Base-by-base conservation (phyloP, 2,888 invertebrate species). In the Leptinotarsa tumamoca region DNA sequence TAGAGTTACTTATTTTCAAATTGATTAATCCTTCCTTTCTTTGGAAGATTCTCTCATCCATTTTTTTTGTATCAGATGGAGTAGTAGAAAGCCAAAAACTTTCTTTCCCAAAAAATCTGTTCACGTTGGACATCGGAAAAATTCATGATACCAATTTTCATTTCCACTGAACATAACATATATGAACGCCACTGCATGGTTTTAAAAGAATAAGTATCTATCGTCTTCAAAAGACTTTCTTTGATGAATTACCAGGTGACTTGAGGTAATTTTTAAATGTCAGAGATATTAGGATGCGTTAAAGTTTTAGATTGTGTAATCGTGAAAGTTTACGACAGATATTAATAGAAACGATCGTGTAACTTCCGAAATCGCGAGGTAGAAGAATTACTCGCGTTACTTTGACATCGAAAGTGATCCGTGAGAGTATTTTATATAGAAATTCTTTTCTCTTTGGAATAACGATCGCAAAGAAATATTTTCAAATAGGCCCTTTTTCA, bases 351-450 rank as follows among this genome's bases (percentile, higher is more conserved):
- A 13, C 58, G 58, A 21, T 58, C 3, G 2, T 63, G 4, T n/a
- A 43, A 63, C 63, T 43, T 17, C 63, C 33, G n/a, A 33, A 63
- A 18, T 63, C 63, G 18, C 17, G 43, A 33, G 63, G 33, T 63
- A 33, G 33, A 63, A 33, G 63, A 63, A 63, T 43, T 63, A 63
- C 18, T 27, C 13, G 3, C 7, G n/a, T 33, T 15, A 10, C n/a
- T 43, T 33, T 43, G 7, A 13, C 33, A 15, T 33, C n/a, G 10
- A n/a, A 10, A 4, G 43, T 21, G 58, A 58, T 13, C 18, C 14
- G 13, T 58, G 5, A 33, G 33, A 33, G 0, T 23, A 15, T 23
- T 61, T 10, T 23, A 14, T 61, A 14, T 61, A 4, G 23, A 2
- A 7, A 3, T 21, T 58, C 10, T 14, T 23, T 58, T 23, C 23